Evolutionary conservation across 1,140 invertebrate species (phyloP), one percentile per base, ranked within the genome.

Genomic region (Trichomalopsis sarcophagae): DNA sequence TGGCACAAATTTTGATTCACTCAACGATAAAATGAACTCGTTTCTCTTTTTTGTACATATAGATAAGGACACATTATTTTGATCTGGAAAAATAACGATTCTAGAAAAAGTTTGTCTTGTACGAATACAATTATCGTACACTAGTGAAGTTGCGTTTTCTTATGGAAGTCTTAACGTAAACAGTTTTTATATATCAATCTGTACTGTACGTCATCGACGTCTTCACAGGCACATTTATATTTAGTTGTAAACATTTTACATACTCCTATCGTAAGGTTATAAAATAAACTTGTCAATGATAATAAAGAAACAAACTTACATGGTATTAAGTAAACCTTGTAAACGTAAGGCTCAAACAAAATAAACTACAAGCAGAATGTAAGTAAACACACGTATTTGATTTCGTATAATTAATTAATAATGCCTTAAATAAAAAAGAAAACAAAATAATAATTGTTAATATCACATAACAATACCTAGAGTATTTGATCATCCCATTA

Each of bases 391-490:
- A 62, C 7, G 13, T 14, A 62, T 62, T 21, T 62, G 17, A 62
- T 62, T 62, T 62, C 21, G 2, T 62, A n/a, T n/a, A 6, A 80
- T 78, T 84, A 81, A 76, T 33, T 85, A 81, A 73, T 81, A 87
- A 78, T 62, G 73, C 36, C 74, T 68, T 55, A 74, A 74, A 74
- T 74, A 36, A 82, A 88, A 82, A 86, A 86, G 50, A 87, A 87
- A 85, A 81, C 80, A 73, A 87, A 87, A 88, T 87, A 86, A 88
- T 87, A 87, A 88, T 87, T 87, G 83, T 90, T 91, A 90, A 90
- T 91, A 91, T 91, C 90, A 91, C 90, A 91, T 90, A 87, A 73
- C 89, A 88, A 89, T 89, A 89, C 85, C 82, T 84, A 13, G 78
- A 80, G 78, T 27, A 80, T 84, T 84, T 73, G 23, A 27, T 55